Conservation (phyloP, 2,888 invertebrate genomes). For the Coremacera marginata region DNA sequence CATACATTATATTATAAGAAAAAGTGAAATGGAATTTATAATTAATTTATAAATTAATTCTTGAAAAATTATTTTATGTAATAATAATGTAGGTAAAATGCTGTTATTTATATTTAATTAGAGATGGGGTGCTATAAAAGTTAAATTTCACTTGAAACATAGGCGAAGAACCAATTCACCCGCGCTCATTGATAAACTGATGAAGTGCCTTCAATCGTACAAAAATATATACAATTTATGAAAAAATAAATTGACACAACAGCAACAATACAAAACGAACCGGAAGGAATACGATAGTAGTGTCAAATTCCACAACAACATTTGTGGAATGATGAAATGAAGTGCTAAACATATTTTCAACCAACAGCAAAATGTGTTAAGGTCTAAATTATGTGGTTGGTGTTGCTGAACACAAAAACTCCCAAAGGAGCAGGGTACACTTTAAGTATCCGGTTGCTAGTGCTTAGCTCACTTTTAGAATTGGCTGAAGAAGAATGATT, state of each 20-base stretch:
- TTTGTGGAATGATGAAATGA: not conserved
- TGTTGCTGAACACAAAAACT: not conserved
- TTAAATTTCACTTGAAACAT: no score
- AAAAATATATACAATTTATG: not conserved
- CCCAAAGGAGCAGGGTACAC: not conserved
- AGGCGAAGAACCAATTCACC: no score
- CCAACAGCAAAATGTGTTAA: not conserved
- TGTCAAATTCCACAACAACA: constrained; percentile 5
- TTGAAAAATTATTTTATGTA: no score
- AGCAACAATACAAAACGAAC: not conserved
- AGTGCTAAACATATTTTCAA: not conserved
- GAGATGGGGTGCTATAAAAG: no score
- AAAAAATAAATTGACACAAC: not conserved
- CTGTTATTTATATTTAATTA: no score
- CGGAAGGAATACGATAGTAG: not conserved
- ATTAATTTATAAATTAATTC: no score
- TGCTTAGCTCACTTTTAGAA: not conserved
- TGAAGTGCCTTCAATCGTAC: not conserved
- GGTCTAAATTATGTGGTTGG: not conserved
- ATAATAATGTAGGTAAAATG: no score
- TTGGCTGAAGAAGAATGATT: not conserved
- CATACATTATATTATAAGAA: no score
- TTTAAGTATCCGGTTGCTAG: constrained; percentile 2
- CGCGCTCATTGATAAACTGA: no score
- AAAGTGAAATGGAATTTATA: no score